Base-by-base conservation (phyloP, 1,140 invertebrate species). In the Drosophila sechellia region DNA sequence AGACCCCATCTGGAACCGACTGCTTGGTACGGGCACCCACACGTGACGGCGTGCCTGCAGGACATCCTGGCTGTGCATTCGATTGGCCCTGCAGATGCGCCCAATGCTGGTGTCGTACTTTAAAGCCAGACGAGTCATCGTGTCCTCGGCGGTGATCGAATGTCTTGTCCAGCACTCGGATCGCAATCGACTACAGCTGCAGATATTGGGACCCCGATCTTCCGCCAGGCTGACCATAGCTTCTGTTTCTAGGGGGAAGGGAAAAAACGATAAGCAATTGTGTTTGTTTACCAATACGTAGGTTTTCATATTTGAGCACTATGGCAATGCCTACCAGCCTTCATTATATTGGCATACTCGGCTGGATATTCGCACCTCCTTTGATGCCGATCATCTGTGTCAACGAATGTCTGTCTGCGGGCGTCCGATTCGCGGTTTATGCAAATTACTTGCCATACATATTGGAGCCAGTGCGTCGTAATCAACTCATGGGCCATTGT, bases 51-150 rank as follows among this genome's bases (percentile, higher is more conserved):
- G 77, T 20, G 68, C 57, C 66, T 73, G 72, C n/a, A 69, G 46
- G 1, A 85, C 37, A 43, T 84, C 81, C 72, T 58, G 77, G 3
- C 59, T 45, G 13, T 80, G 73, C 81, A 85, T 61, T 17, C 81
- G 68, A 61, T 85, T 85, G 15, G 56, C 81, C 8, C 77, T 68
- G 42, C 73, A 66, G 3, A 85, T 54, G 5, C 49, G n/a, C 0
- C 77, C 81, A 20, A 77, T 66, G 15, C 77, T 85, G 8, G 66
- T 85, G 5, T 70, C 60, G 6, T 77, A 73, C 25, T 63, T 77
- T 3, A 85, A 39, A 2, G 81, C 81, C 59, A 85, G 34, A 4
- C 52, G 55, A 2, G 49, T 48, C 73, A 85, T 52, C 0, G 81
- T 74, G 13, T 85, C 81, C 6, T 55, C 37, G 4, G 15, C 6